phyloP scores from a whole-genome alignment of 2,888 invertebrate genomes.

The Cryptocephalus moraei region DNA sequence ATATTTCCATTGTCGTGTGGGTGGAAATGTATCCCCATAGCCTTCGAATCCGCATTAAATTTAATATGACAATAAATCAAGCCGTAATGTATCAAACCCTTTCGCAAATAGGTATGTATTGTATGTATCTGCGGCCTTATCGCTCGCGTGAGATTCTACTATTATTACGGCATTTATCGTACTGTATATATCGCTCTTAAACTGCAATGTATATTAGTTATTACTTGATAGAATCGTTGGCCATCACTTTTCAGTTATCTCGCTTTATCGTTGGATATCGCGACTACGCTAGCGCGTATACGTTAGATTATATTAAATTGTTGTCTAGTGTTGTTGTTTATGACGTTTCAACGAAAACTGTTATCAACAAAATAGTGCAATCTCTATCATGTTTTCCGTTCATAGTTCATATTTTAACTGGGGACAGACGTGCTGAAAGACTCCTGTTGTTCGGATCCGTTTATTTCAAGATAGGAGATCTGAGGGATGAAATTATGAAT shows the following conservation, averaged over 20 bases:
- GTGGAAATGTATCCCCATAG: neutral
- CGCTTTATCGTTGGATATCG: slow-evolving; percentile 14
- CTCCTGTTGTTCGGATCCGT: too few relatives aligned
- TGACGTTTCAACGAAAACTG: slow-evolving; percentile 19
- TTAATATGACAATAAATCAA: slow-evolving; percentile 13
- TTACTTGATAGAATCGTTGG: slow-evolving; percentile 30
- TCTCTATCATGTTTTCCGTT: slow-evolving; percentile 18
- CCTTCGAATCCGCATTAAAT: slow-evolving; percentile 7
- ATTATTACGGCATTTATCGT: slow-evolving; percentile 32
- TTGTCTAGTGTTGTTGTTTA: slow-evolving; percentile 13
- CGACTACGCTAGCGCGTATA: slow-evolving; percentile 1
- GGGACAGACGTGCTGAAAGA: too few relatives aligned
- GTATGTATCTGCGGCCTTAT: slow-evolving; percentile 19
- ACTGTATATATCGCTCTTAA: slow-evolving; percentile 26
- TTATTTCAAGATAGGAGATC: too few relatives aligned
- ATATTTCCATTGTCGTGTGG: too few relatives aligned
- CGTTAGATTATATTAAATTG: slow-evolving; percentile 8
- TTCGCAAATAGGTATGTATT: slow-evolving; percentile 12
- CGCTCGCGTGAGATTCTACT: slow-evolving; percentile 31
- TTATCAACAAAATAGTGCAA: slow-evolving; percentile 19
- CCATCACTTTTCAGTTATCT: slow-evolving; percentile 28
- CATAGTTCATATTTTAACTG: slow-evolving; percentile 12
- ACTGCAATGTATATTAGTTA: slow-evolving; percentile 33
- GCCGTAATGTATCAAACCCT: slow-evolving; percentile 13
- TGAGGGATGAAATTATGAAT: too few relatives aligned